These are phyloP conservation scores for Encarsia formosa DNA, from an alignment of 2,888 invertebrate species.

Conservation along the genomic window DNA sequence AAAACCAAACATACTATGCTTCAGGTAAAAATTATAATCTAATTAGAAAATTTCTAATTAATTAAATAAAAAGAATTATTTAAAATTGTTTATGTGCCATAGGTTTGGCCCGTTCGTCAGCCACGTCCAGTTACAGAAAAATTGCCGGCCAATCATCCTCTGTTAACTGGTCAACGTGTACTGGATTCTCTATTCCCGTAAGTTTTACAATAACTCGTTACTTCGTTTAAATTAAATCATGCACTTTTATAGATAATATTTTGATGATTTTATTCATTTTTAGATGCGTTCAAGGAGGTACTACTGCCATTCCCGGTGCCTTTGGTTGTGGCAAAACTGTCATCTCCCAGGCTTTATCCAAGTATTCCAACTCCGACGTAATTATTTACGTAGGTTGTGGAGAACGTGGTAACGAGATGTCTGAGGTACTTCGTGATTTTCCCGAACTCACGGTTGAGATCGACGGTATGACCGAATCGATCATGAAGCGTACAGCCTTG, in stretches of 20 bases:
- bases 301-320: slow-evolving; percentile 98
- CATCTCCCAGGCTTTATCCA: slow-evolving; percentile 98
- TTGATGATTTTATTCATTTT: background rate
- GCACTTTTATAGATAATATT: background rate
- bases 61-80: background rate
- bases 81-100: slow-evolving; percentile 10
- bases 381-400: slow-evolving; percentile 99
- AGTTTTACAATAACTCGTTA: slow-evolving; percentile 41
- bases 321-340: slow-evolving; percentile 99
- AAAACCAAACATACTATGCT: slow-evolving; percentile 89
- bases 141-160: slow-evolving; percentile 95
- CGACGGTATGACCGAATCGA: slow-evolving; percentile 93
- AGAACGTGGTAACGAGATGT: slow-evolving; percentile 99
- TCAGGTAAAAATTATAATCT: slow-evolving; percentile 57
- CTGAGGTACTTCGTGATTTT: slow-evolving; percentile 97
- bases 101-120: slow-evolving; percentile 97
- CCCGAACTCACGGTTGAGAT: slow-evolving; percentile 97
- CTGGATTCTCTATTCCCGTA: slow-evolving; percentile 97
- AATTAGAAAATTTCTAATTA: slow-evolving; percentile 1
- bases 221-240: background rate
- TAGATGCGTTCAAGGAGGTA: slow-evolving; percentile 96
- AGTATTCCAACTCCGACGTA: slow-evolving; percentile 99
- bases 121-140: slow-evolving; percentile 96
- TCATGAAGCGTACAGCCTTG: slow-evolving; percentile 99
- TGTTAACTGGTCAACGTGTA: slow-evolving; percentile 96